Conservation (phyloP, 2,113 vertebrate species). For the Ia io region DNA sequence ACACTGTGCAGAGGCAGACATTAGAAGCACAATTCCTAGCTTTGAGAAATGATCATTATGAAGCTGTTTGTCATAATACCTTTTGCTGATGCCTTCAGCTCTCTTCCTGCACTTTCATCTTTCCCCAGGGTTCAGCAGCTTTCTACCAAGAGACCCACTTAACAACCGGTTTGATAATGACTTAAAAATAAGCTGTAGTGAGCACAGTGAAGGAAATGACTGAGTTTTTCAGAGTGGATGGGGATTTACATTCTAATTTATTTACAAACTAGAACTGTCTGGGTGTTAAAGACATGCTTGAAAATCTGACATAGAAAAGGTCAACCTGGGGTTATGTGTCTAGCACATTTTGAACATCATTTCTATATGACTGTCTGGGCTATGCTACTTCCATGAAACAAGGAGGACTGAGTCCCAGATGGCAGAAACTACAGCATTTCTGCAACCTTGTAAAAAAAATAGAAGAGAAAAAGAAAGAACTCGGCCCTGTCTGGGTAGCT, state of each 20-base stretch:
- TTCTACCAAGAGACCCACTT: slow-evolving; percentile 33
- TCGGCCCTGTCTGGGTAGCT: background rate
- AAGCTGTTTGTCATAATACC: background rate
- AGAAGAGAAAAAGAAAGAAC: background rate
- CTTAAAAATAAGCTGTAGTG: slow-evolving; percentile 51
- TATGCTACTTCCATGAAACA: background rate
- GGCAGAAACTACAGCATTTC: background rate
- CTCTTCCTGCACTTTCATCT: slow-evolving; percentile 58
- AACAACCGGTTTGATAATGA: slow-evolving; percentile 61
- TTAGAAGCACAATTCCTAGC: slow-evolving; percentile 33
- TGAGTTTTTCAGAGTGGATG: slow-evolving; percentile 14
- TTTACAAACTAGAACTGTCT: slow-evolving; percentile 53
- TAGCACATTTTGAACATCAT: background rate
- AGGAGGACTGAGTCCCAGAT: background rate
- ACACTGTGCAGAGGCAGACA: slow-evolving; percentile 48
- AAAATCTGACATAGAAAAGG: slow-evolving; percentile 23
- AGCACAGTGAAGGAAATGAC: slow-evolving; percentile 50
- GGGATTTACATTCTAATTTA: slow-evolving; percentile 70
- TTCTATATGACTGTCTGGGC: background rate
- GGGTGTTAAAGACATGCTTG: slow-evolving; percentile 30
- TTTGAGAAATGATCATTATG: slow-evolving; percentile 43
- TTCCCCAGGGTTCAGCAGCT: slow-evolving; percentile 64
- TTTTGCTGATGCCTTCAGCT: slow-evolving; percentile 61
- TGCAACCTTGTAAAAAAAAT: background rate
- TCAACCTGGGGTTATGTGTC: slow-evolving; percentile 50